Evolutionary conservation across 2,888 invertebrate species (phyloP).

Genomic region (Ceratothoa steindachneri): DNA sequence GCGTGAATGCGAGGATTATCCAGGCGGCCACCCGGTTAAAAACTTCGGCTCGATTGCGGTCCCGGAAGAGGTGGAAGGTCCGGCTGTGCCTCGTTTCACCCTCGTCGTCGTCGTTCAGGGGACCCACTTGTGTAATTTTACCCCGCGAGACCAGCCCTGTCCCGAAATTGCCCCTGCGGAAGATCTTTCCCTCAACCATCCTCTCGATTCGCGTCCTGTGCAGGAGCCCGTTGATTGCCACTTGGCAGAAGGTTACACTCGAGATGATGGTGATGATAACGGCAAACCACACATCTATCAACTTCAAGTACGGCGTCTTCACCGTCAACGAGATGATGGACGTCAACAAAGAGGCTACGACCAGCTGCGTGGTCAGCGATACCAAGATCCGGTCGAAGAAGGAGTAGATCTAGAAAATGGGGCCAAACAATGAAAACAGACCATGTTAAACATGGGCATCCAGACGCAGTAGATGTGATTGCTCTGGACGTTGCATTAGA

Average conservation of each 20-base stretch:
- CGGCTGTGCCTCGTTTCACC: neutral
- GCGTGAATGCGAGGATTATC: no score
- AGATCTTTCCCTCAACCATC: neutral
- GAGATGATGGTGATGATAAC: conserved; percentile 38
- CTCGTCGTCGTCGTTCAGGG: neutral
- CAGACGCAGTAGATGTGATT: no score
- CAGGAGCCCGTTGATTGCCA: conserved; percentile 23
- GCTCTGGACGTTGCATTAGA: no score
- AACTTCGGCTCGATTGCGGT: neutral
- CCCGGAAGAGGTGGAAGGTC: neutral
- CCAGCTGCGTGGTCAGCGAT: conserved; percentile 39
- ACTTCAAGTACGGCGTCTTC: conserved; percentile 43
- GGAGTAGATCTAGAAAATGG: conserved; percentile 30
- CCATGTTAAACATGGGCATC: no score
- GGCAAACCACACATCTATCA: conserved; percentile 46
- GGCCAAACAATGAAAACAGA: no score
- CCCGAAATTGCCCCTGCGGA: neutral
- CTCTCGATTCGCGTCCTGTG: neutral
- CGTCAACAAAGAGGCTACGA: conserved; percentile 36
- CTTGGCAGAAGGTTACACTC: conserved; percentile 31
- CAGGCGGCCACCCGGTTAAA: neutral
- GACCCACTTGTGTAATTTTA: neutral
- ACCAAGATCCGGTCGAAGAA: conserved; percentile 44
- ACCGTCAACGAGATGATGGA: conserved; percentile 39
- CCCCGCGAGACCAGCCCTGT: neutral